Conservation (phyloP, 2,113 vertebrate genomes). For the Hystrix cristata region DNA sequence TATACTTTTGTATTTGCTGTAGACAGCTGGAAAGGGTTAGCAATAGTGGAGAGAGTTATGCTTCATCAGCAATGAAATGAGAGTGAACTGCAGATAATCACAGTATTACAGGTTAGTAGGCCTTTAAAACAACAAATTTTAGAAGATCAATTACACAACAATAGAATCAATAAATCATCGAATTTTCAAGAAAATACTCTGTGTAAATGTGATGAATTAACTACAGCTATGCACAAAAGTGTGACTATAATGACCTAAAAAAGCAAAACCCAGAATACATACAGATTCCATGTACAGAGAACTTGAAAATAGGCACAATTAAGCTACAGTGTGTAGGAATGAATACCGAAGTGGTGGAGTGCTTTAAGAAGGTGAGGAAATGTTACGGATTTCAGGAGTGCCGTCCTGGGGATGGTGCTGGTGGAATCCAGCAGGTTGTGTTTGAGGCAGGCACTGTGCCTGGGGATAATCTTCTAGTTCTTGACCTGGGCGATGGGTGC, state of each 20-base stretch:
- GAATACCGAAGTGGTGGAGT: background rate
- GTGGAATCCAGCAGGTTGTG: background rate
- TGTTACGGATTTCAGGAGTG: background rate
- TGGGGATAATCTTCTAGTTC: background rate
- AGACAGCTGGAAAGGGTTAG: constrained; percentile 14
- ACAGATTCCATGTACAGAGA: background rate
- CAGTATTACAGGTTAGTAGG: background rate
- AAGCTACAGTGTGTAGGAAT: background rate
- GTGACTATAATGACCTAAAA: background rate
- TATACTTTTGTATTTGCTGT: background rate
- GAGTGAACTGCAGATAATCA: background rate
- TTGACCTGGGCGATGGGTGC: background rate
- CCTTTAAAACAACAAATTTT: background rate
- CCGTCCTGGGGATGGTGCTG: background rate
- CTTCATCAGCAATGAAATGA: background rate
- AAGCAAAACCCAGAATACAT: background rate
- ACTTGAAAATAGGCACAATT: background rate
- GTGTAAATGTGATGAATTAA: background rate
- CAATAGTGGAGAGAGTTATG: background rate
- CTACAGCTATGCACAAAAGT: background rate
- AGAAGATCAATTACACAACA: background rate
- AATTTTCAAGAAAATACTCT: background rate
- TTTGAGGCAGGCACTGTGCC: rapidly evolving
- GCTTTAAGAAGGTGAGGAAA: background rate
- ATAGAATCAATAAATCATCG: background rate